Conservation (phyloP, 2,888 invertebrate species). For the Andrena praecox region DNA sequence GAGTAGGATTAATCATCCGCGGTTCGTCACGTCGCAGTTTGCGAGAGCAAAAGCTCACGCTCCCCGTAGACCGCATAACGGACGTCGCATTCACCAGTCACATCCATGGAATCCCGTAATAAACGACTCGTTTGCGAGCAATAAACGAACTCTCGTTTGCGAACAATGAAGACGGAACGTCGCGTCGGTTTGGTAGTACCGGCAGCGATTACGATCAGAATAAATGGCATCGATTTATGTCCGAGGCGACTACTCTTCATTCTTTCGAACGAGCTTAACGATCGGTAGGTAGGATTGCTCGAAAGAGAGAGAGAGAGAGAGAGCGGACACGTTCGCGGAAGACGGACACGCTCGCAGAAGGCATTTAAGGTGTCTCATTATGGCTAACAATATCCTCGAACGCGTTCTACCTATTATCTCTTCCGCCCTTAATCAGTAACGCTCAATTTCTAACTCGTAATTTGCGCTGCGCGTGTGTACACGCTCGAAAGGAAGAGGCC, state of each 20-base stretch:
- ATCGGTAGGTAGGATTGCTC: neutral
- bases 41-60: too few relatives aligned
- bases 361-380: conserved; percentile 50
- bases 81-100: conserved; percentile 38
- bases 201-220: neutral
- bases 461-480: conserved; percentile 42
- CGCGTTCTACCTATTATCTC: conserved; percentile 54
- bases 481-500: conserved; percentile 25
- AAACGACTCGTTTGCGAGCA: conserved; percentile 32
- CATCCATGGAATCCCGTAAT: conserved; percentile 44
- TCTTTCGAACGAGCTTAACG: neutral
- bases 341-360: conserved; percentile 6
- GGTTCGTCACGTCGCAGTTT: neutral
- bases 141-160: conserved; percentile 42
- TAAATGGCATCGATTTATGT: conserved; percentile 11
- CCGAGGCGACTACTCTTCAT: neutral
- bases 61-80: conserved; percentile 50
- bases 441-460: conserved; percentile 62
- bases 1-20: neutral
- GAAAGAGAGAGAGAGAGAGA: neutral
- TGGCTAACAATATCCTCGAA: conserved; percentile 54
- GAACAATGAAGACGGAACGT: conserved; percentile 46
- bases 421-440: conserved; percentile 64
- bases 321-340: conserved; percentile 31
- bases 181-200: neutral